These are phyloP conservation scores for Eupithecia insigniata DNA, from an alignment of 2,888 invertebrate species.

Conservation along the genomic window DNA sequence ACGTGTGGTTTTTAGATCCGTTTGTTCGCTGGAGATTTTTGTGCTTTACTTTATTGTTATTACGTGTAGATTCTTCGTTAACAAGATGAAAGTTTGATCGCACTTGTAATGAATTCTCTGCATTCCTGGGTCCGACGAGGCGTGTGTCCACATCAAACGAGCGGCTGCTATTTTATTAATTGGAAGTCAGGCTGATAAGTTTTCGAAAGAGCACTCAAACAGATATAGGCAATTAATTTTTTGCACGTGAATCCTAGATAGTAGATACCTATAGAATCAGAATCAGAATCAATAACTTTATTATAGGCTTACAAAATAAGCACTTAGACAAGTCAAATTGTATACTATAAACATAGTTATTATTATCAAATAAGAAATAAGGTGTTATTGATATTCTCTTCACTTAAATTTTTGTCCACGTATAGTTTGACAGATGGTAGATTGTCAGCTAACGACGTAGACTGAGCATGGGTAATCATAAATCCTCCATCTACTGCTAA, in stretches of 20 bases:
- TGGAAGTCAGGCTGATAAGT: background rate
- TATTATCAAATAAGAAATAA: too few relatives aligned
- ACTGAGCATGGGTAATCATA: too few relatives aligned
- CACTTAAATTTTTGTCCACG: too few relatives aligned
- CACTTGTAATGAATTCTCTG: constrained; percentile 68
- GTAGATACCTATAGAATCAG: too few relatives aligned
- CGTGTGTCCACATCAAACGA: constrained; percentile 17
- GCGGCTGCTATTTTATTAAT: constrained; percentile 2
- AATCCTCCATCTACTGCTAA: too few relatives aligned
- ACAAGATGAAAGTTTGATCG: constrained; percentile 79
- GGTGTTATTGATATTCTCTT: too few relatives aligned
- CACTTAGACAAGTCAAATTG: too few relatives aligned
- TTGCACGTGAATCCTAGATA: background rate
- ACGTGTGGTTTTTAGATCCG: constrained; percentile 65
- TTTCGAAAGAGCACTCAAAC: constrained; percentile 1
- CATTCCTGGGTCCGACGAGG: constrained; percentile 57
- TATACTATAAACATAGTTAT: too few relatives aligned
- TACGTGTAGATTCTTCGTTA: constrained; percentile 69
- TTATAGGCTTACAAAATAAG: too few relatives aligned
- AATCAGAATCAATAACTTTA: too few relatives aligned
- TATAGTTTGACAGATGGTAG: background rate
- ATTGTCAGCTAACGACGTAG: background rate
- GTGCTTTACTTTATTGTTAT: constrained; percentile 70
- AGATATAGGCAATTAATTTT: background rate
- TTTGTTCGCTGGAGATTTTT: constrained; percentile 68